Percentiles rank a stretch among this genome's conserved stretches.
Evolutionary conservation across 2,888 invertebrate genomes (phyloP).

Genomic region (Bellardia bayeri): DNA sequence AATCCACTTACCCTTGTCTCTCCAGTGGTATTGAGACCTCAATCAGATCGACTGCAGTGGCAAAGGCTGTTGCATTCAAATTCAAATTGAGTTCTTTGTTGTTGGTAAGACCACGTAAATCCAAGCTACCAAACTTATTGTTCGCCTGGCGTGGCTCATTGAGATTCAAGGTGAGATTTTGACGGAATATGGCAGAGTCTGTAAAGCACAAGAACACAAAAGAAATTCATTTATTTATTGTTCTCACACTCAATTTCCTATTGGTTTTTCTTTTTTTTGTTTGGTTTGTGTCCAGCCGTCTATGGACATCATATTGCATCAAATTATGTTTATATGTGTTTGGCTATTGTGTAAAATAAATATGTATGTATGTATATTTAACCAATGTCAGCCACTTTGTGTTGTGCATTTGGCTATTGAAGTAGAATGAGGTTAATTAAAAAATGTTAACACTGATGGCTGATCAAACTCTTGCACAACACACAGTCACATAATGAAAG

Average conservation of each 20-base stretch:
- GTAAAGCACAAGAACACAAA: conserved; percentile 75
- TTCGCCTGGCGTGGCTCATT: conserved; percentile 84
- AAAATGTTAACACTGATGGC: conserved; percentile 55
- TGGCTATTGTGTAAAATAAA: conserved; percentile 13
- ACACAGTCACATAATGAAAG: neutral
- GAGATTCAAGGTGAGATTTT: conserved; percentile 91
- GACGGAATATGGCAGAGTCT: conserved; percentile 87
- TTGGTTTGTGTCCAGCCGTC: neutral
- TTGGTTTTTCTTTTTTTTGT: conserved; percentile 1
- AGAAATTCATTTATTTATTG: conserved; percentile 7
- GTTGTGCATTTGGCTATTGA: conserved; percentile 19
- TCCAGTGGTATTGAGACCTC: conserved; percentile 93
- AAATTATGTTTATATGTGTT: conserved; percentile 4
- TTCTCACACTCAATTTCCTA: neutral
- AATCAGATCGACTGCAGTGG: conserved; percentile 89
- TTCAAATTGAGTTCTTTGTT: conserved; percentile 88
- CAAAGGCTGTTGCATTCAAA: conserved; percentile 85
- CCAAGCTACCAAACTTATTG: conserved; percentile 83
- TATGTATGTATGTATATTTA: neutral
- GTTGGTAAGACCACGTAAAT: conserved; percentile 84
- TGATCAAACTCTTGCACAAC: neutral
- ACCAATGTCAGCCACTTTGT: conserved; percentile 32
- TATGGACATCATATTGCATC: neutral
- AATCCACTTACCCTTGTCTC: conserved; percentile 90
- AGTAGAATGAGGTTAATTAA: conserved; percentile 70